Evolutionary conservation across 2,888 invertebrate genomes (phyloP), one percentile per base, ranked within the genome.

Genomic region (Thumatha senex): DNA sequence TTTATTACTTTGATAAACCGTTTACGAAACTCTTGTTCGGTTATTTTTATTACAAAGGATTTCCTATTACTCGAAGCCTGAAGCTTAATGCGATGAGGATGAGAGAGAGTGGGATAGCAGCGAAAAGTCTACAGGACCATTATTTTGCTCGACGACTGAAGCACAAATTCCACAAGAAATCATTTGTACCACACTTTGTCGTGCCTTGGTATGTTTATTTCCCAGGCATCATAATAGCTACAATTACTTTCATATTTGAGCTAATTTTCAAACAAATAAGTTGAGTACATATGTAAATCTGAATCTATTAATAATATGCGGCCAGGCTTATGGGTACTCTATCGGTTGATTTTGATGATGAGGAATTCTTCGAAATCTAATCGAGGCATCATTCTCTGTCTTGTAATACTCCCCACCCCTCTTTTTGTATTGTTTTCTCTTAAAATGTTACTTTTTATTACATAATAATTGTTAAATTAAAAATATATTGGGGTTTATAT

Each of bases 11-110:
- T 14, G 13, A 46, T 0, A 54, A 53, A 15, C 48, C 46, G 4
- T 54, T 35, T 31, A 38, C 5, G 12, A 59, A 44, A 42, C 43
- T 40, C 29, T 58, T 51, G 12, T 46, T 46, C 1, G 41, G 24
- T 8, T 53, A 15, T 10, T 63, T 29, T 35, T 70, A 67, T 38
- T 61, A 63, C 24, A 69, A 69, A 52, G 66, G 61, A 0, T 69
- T 48, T 29, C 69, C 67, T 12, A 5, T 66, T 29, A 42, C 58
- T 0, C 40, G 51, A 5, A 54, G 51, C 33, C 50, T 67, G 18
- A 15, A 43, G 9, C 29, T 36, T 29, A 60, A 51, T n/a, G 44
- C 52, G 0, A 42, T 62, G 18, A 55, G 56, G 10, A 46, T 69
- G 33, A 52, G 42, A 46, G 56, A 67, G 42, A 57, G 38, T 47